Evolutionary conservation across 2,113 vertebrate species (phyloP), one percentile per base, ranked within the genome.

Genomic region (Cephalophus harveyi): DNA sequence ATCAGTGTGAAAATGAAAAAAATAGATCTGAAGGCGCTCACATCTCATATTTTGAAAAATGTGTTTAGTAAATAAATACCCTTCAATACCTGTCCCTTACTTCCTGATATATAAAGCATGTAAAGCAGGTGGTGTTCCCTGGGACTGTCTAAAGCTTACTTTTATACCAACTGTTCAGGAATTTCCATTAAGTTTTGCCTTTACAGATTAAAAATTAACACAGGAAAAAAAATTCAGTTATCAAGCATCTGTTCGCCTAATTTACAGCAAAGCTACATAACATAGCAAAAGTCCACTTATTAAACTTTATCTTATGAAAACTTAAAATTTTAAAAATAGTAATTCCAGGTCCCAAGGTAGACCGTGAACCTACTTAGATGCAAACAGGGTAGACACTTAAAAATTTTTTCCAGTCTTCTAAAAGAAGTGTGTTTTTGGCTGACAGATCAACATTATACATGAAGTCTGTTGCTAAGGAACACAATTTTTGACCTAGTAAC

Each of bases 401-500:
- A 62, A 86, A 7, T 9, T 50, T 46, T 85, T 79, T 52, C 67
- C 48, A 57, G 5, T 76, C 76, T 92, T 93, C 57, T 95, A 52
- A 96, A 98, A 92, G 40, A 88, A 55, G 71, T 74, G 1, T 88
- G 30, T 84, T 89, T 59, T 40, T 21, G 57, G 76, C 62, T 55
- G 46, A 95, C 21, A 79, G 40, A 79, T 87, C 19, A 59, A 87
- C 43, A 83, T 54, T 82, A 93, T 13, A 96, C 12, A 93, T n/a
- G 10, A 16, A 76, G 71, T 88, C 48, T 87, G 54, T 78, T 92
- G 81, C 78, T 67, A 82, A 54, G 46, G 59, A 97, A 93, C 40
- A 84, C 40, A 88, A 33, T 83, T 95, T 97, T n/a, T 95, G 85
- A 91, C 60, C 76, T 82, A 14, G n/a, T 96, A 91, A 91, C 43